Conservation (phyloP, 2,888 invertebrate genomes). For the Lymantria dispar region DNA sequence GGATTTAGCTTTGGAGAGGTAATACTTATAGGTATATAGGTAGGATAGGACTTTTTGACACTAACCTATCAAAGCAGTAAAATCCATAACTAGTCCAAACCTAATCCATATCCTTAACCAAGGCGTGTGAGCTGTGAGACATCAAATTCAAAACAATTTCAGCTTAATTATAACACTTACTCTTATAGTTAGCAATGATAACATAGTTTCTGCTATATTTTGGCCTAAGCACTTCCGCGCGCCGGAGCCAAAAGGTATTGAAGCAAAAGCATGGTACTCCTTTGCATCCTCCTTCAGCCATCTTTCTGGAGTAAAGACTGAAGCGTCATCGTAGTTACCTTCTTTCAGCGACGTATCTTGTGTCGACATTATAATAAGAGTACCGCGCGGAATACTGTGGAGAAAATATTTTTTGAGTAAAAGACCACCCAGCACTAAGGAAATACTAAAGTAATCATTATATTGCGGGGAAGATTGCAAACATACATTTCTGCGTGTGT, state of each 20-base stretch:
- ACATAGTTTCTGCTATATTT: slow-evolving; percentile 83
- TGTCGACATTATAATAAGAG: slow-evolving; percentile 85
- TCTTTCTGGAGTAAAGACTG: slow-evolving; percentile 83
- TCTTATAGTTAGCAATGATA: slow-evolving; percentile 81
- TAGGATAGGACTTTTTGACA: no score
- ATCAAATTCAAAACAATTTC: background rate
- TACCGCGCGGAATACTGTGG: slow-evolving; percentile 78
- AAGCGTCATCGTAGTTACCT: slow-evolving; percentile 85
- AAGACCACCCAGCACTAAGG: no score
- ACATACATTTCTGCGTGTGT: no score
- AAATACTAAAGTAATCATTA: no score
- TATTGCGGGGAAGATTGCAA: no score
- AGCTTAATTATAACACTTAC: slow-evolving; percentile 46
- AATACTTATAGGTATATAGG: no score
- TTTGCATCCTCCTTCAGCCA: slow-evolving; percentile 76
- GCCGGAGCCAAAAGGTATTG: slow-evolving; percentile 85
- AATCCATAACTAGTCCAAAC: no score
- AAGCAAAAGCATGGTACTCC: slow-evolving; percentile 79
- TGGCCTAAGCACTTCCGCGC: slow-evolving; percentile 84
- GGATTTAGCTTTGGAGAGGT: no score
- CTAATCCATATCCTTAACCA: no score
- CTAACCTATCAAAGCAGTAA: no score
- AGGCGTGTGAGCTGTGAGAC: no score
- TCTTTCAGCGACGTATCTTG: slow-evolving; percentile 84
- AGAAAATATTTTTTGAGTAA: background rate